phyloP scores from a whole-genome alignment of 2,888 invertebrate species.

The Buathra laborator region DNA sequence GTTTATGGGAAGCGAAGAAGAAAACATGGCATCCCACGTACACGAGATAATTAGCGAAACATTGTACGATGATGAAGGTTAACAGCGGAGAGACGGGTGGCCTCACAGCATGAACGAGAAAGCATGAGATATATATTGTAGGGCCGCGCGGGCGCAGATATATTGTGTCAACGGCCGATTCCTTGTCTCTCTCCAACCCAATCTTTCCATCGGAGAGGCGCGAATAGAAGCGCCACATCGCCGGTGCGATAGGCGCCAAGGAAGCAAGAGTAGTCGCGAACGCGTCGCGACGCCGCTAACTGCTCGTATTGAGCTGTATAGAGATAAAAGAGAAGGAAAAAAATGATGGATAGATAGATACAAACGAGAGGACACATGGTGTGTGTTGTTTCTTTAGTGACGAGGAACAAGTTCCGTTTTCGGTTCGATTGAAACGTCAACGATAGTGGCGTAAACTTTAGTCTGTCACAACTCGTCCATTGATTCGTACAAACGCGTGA shows the following conservation, averaged over 20 bases:
- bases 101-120: background rate
- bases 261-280: background rate
- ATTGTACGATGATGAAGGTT: background rate
- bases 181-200: background rate
- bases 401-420: background rate
- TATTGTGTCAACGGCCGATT: background rate
- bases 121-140: background rate
- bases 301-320: background rate
- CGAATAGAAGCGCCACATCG: background rate
- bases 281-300: conserved; percentile 17
- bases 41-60: background rate
- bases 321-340: background rate
- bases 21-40: background rate
- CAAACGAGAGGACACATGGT: background rate
- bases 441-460: background rate
- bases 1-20: background rate
- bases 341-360: background rate
- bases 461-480: background rate
- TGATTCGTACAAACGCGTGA: background rate
- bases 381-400: background rate
- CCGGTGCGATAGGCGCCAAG: conserved; percentile 3
- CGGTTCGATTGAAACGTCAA: background rate
- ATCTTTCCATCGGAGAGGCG: conserved; percentile 6
- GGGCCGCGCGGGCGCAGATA: background rate
- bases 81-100: background rate